phyloP scores from a whole-genome alignment of 2,888 invertebrate species.

The Phytoseiulus persimilis region DNA sequence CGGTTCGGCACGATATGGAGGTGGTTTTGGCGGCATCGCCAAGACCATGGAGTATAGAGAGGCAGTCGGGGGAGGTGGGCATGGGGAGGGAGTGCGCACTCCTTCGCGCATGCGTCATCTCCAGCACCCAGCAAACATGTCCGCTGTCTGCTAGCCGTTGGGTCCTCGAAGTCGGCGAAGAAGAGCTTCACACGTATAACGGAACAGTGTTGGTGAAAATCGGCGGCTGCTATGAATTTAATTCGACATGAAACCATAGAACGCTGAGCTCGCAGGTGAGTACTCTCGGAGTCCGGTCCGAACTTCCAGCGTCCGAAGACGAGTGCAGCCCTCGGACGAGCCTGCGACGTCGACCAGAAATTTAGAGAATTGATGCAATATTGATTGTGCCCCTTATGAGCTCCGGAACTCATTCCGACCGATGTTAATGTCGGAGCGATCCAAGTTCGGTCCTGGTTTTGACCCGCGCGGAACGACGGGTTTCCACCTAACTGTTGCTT shows the following conservation, averaged over 20 bases:
- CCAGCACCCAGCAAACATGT: conserved; percentile 5
- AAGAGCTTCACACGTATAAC: neutral
- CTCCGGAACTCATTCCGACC: neutral
- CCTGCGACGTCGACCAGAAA: neutral
- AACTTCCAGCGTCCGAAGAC: neutral
- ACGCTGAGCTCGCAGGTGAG: neutral
- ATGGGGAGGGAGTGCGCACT: conserved; percentile 5
- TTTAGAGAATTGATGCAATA: neutral
- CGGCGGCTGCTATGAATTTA: neutral
- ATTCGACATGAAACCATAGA: neutral
- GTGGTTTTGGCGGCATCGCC: neutral
- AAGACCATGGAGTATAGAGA: neutral
- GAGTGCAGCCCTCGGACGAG: neutral
- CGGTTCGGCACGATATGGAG: neutral
- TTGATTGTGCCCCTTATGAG: neutral
- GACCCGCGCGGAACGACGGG: neutral
- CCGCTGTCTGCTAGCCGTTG: neutral
- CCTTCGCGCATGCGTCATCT: neutral
- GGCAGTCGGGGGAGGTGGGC: neutral
- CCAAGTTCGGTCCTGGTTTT: neutral
- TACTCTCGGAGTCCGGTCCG: neutral
- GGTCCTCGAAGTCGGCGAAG: neutral
- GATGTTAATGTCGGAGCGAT: neutral
- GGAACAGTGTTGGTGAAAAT: neutral
- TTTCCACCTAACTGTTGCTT: neutral